Base-by-base conservation (phyloP, 1,140 invertebrate species). In the Musca domestica region DNA sequence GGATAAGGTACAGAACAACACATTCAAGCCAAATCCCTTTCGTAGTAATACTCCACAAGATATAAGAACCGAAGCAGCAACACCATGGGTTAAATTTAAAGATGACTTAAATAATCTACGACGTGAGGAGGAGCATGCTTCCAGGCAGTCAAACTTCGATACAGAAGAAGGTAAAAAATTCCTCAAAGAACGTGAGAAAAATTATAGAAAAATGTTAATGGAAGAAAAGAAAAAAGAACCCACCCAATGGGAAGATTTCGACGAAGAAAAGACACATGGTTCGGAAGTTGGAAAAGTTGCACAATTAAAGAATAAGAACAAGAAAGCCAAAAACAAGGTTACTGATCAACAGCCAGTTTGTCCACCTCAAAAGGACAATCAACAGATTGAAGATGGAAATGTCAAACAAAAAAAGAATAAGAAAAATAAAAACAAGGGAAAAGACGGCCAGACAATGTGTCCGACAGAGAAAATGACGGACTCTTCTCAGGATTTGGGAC, bases 81-180 rank as follows among this genome's bases (percentile, higher is more conserved):
- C 63, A 48, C 63, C 63, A 19, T 64, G 63, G 63, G 20, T n/a
- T 2, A 49, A 64, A 48, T 64, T 48, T 23, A 64, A 64, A n/a
- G 47, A 64, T 48, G 41, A 25, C 7, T 47, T 64, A 4, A 22
- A 47, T 19, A 17, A 19, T 14, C 17, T 19, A 17, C 27, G 20
- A 41, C 56, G 56, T 34, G 56, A 61, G 20, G 56, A 49, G 1
- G 47, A 64, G 22, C 63, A 64, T 23, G 23, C 47, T 3, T 23
- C 41, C 12, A 14, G 7, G 6, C 63, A 48, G 20, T 15, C 63
- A 4, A 64, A 64, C 14, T 47, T 64, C 15, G 47, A 64, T 15
- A 64, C n/a, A 2, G 41, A 48, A 27, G 63, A 64, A n/a, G 63
- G 12, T 14, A 64, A 48, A 48, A 14, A 22, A 4, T 15, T 15